Conservation (phyloP, 2,797 vertebrate species). For the Craterocephalus amniculus region DNA sequence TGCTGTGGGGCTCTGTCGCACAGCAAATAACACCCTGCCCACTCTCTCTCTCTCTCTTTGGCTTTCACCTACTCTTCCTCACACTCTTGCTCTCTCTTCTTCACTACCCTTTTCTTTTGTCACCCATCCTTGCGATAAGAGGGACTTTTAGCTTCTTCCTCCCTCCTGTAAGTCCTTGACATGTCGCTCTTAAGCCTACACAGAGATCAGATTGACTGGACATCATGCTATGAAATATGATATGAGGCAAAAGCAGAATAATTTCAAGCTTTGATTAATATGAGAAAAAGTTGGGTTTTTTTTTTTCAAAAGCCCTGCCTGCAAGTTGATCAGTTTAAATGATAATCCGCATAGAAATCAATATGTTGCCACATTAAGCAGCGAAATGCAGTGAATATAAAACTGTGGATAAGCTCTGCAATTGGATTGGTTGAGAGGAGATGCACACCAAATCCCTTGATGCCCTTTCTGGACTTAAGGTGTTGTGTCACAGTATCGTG, state of each 20-base stretch:
- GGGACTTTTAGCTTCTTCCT: constrained; percentile 51
- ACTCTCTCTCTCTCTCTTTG: constrained; percentile 44
- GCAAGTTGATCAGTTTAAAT: constrained; percentile 11
- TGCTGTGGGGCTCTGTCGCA: constrained; percentile 86
- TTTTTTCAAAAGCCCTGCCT: constrained; percentile 17
- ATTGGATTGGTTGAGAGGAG: constrained; percentile 68
- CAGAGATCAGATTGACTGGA: constrained; percentile 46
- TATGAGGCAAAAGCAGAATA: constrained; percentile 28
- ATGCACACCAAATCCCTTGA: constrained; percentile 72
- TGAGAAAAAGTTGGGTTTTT: neutral
- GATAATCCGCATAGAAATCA: constrained; percentile 24
- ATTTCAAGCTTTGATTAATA: constrained; percentile 31
- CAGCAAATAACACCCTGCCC: constrained; percentile 74
- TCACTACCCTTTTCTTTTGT: constrained; percentile 65
- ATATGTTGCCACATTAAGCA: constrained; percentile 21
- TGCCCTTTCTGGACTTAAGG: constrained; percentile 64
- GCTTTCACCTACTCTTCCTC: constrained; percentile 32
- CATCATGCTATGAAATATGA: constrained; percentile 46
- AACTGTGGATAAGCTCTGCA: constrained; percentile 58
- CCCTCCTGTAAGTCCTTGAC: constrained; percentile 56
- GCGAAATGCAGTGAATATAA: constrained; percentile 21
- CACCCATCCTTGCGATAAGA: constrained; percentile 63
- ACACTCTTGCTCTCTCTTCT: constrained; percentile 30
- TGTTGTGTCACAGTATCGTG: constrained; percentile 60
- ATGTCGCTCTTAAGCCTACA: constrained; percentile 50